Evolutionary conservation across 2,797 vertebrate genomes (phyloP), one percentile per base, ranked within the genome.

Genomic region (Xenentodon cancila): DNA sequence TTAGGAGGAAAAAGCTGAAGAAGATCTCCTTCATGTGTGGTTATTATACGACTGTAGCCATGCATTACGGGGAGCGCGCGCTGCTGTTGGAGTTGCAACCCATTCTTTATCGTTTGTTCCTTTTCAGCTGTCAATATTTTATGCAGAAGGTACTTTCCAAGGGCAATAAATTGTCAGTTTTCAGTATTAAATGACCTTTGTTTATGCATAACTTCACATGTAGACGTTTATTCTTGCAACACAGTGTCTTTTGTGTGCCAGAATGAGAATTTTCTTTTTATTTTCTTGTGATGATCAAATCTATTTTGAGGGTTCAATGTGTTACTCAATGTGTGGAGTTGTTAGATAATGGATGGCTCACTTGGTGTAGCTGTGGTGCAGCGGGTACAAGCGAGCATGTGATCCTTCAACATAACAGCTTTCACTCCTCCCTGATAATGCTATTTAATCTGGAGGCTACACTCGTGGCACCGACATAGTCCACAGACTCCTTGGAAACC

Each of bases 361-460:
- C 56, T 44, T 8, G 34, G 45, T 54, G 50, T 57, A 59, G 64
- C 57, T 9, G 54, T 20, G 64, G 46, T 58, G 57, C 63, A 52
- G 75, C 25, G n/a, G 71, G 42, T 50, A 34, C 52, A 30, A 20
- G 9, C 43, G 45, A 64, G 81, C 77, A 79, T 80, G 71, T 68
- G 73, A 87, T 88, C 64, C 63, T 77, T 87, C 82, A 73, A 62
- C 48, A 4, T 68, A 82, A 84, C 76, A 63, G 59, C 85, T 69
- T 77, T 81, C 80, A 60, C 78, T 86, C 68, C 53, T 49, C 73
- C 74, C 53, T 20, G 53, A 81, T 86, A 81, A 86, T 82, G 71
- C 79, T 66, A 69, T 86, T 77, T 88, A 86, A 89, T 89, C 78
- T 81, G 69, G 67, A 81, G 79, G 82, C 80, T 73, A 56, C 69